Base-by-base conservation (phyloP, 2,113 vertebrate genomes). In the Dasyprocta punctata region DNA sequence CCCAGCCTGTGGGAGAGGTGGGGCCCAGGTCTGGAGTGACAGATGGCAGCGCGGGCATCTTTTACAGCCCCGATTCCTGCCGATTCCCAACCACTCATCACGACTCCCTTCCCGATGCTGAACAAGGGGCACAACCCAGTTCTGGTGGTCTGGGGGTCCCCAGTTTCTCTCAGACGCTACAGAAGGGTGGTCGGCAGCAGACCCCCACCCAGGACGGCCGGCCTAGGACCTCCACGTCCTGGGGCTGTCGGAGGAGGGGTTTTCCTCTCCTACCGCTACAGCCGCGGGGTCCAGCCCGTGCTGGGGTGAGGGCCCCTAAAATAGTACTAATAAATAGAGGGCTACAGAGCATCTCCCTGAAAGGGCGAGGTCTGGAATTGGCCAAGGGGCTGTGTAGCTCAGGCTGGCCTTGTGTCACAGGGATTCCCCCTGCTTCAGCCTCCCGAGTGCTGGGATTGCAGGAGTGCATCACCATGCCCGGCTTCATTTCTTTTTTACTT, bases 191-290 rank as follows among this genome's bases (percentile, higher is more conserved):
- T 17, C 26, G 24, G 71, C 38, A 9, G 11, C n/a, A 73, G n/a
- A 10, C 9, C n/a, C 69, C 69, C 65, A n/a, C 24, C 26, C 9
- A 47, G 80, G 49, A 80, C 30, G 33, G 38, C 28, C 44, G 75
- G 3, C 41, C 14, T n/a, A 71, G 84, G 69, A 75, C 71, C 5
- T 3, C 28, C 33, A 67, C 36, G 0, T 0, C 0, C 10, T 9
- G 30, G 13, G 67, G 17, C 17, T 1, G 16, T 41, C 5, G 8
- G 16, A 22, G 30, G 44, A 84, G 0, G 81, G 26, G 20, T 47
- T 80, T 73, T 20, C 41, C 24, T 73, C 17, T 58, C 49, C 30
- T 36, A 78, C 84, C 41, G 80, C 71, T 65, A 54, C 26, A 47
- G 30, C 28, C 5, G 30, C 54, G 78, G 47, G 83, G 22, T 88